Evolutionary conservation across 2,113 vertebrate species (phyloP).

Genomic region (Guaruba guarouba): DNA sequence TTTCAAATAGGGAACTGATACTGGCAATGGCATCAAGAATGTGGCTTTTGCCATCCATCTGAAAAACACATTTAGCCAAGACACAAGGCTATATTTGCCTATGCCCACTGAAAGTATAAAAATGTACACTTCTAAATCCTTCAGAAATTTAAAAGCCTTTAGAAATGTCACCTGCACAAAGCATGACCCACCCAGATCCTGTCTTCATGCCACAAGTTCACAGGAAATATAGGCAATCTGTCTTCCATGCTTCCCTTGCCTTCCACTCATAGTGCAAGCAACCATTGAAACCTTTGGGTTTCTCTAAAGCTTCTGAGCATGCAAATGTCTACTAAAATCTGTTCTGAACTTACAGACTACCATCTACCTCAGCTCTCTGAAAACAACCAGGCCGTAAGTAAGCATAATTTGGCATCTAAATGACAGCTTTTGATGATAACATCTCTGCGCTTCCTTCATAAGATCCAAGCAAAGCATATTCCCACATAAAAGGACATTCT

Average conservation of each 20-base stretch:
- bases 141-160: background rate
- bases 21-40: background rate
- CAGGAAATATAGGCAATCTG: background rate
- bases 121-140: background rate
- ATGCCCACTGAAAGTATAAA: background rate
- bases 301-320: background rate
- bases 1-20: background rate
- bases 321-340: background rate
- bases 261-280: background rate
- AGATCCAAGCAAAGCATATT: background rate
- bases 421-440: background rate
- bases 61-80: background rate
- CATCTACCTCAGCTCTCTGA: background rate
- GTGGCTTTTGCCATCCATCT: background rate
- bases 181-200: background rate
- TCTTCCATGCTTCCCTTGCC: background rate
- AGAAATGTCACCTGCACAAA: background rate
- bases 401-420: background rate
- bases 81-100: background rate
- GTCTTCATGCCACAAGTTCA: background rate
- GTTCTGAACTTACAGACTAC: background rate
- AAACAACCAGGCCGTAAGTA: background rate
- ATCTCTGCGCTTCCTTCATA: background rate
- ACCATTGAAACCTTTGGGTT: background rate
- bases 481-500: background rate